Conservation (phyloP, 2,797 vertebrate species). For the Monodelphis domestica region DNA sequence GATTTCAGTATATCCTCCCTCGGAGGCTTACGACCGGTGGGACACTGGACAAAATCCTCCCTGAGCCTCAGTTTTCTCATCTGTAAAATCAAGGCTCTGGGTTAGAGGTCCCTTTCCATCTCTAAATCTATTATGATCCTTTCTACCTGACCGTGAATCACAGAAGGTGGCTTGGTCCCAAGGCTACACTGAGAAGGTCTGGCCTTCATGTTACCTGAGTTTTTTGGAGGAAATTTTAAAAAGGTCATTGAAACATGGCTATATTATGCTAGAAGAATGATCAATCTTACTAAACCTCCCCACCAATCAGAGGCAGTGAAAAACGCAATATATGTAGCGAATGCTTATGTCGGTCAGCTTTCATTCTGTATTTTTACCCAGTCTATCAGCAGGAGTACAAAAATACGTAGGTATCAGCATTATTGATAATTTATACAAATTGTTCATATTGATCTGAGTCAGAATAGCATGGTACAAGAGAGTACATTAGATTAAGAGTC, state of each 20-base stretch:
- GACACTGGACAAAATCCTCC: background rate
- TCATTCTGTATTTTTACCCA: background rate
- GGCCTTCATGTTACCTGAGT: background rate
- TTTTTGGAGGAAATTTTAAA: background rate
- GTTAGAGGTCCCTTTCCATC: background rate
- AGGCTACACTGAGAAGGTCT: background rate
- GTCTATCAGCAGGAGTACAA: background rate
- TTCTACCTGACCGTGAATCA: background rate
- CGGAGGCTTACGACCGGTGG: background rate
- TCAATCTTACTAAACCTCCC: background rate
- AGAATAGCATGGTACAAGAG: background rate
- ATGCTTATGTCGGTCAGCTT: background rate
- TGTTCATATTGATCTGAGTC: background rate
- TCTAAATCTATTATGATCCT: background rate
- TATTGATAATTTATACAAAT: background rate
- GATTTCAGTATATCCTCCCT: background rate
- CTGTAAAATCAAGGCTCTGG: conserved; percentile 25
- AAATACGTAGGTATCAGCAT: background rate
- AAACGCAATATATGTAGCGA: background rate
- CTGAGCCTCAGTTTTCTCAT: background rate
- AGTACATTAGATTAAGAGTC: background rate
- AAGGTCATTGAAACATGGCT: background rate
- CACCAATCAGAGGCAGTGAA: background rate
- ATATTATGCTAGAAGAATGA: background rate
- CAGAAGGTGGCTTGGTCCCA: background rate